Evolutionary conservation across 1,140 invertebrate species (phyloP), one percentile per base, ranked within the genome.

Genomic region (Macrobrachium nipponense): DNA sequence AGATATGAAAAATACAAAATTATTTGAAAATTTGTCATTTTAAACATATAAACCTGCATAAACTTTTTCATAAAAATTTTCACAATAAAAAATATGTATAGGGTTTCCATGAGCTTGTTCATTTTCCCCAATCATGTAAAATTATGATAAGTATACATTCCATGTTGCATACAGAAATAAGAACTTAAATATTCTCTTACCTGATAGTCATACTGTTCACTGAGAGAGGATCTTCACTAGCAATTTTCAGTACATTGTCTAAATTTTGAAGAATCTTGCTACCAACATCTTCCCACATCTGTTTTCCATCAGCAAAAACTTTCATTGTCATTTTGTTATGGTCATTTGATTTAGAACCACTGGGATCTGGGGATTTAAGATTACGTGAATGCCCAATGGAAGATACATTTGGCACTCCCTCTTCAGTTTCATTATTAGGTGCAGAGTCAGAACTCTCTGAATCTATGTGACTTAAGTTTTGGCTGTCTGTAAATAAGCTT

Each of bases 161-260:
- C 27, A 36, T 36, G 27, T 36, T 36, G 27, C 27, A 36, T 36
- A 36, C 27, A 36, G 27, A 76, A 20, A 18, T 0, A n/a, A 51
- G 27, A 76, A 59, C 43, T 76, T 6, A 23, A 76, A 12, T 17
- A 18, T 6, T 18, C 10, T 64, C 73, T 75, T 83, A 83, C 75
- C 61, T 80, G 36, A 59, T 27, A 8, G n/a, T 70, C 62, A 20
- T 27, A 12, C 14, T 44, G 70, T 23, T 60, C 14, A 85, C 27
- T 64, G 36, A 70, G 27, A 85, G 44, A 58, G 82, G 82, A n/a
- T 85, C 76, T 70, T 85, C 82, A 60, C 44, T 85, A 27, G 82
- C 82, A 62, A 85, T 85, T 59, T 72, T 85, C 64, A 85, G 18
- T 51, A 85, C 76, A 10, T 20, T 78, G 62, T 85, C 82, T 58